Percentiles rank a stretch among this genome's conserved stretches.
Evolutionary conservation across 2,888 invertebrate genomes (phyloP).

Genomic region (Hermodice carunculata): DNA sequence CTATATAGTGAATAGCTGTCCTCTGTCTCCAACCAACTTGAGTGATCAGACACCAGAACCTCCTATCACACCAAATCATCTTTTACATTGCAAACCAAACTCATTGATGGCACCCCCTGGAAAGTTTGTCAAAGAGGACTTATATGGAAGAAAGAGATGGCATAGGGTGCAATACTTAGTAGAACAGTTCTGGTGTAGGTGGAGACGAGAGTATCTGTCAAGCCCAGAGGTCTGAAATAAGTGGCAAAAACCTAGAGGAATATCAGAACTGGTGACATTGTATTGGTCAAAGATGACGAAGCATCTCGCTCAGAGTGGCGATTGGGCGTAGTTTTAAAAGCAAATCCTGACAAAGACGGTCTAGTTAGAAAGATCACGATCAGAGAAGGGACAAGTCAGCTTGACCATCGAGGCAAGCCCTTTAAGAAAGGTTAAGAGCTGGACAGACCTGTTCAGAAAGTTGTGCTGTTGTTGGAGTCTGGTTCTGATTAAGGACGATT

Average conservation of each 20-base stretch:
- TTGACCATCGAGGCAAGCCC: no score
- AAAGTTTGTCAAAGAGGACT: conserved; percentile 31
- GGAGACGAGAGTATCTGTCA: conserved; percentile 38
- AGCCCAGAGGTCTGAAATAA: conserved; percentile 32
- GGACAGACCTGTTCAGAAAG: no score
- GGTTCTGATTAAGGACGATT: no score
- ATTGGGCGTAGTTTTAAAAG: no score
- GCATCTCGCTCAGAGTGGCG: no score
- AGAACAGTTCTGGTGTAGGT: conserved; percentile 44
- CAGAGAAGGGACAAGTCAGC: no score
- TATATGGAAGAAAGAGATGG: conserved; percentile 40
- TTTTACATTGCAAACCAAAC: conserved; percentile 22
- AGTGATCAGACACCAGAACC: conserved; percentile 6
- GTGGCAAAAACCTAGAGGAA: conserved; percentile 20
- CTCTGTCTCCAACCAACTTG: background rate
- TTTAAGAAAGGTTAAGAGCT: no score
- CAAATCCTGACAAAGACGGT: no score
- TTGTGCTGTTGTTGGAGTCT: no score
- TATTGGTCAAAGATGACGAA: no score
- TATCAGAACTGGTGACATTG: conserved; percentile 6
- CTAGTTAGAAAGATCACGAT: no score
- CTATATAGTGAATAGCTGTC: background rate
- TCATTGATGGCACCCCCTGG: conserved; percentile 36
- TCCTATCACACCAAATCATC: conserved; percentile 27
- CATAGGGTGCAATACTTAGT: conserved; percentile 35